Evolutionary conservation across 2,888 invertebrate species (phyloP).

Genomic region (Vesta saturnalis): DNA sequence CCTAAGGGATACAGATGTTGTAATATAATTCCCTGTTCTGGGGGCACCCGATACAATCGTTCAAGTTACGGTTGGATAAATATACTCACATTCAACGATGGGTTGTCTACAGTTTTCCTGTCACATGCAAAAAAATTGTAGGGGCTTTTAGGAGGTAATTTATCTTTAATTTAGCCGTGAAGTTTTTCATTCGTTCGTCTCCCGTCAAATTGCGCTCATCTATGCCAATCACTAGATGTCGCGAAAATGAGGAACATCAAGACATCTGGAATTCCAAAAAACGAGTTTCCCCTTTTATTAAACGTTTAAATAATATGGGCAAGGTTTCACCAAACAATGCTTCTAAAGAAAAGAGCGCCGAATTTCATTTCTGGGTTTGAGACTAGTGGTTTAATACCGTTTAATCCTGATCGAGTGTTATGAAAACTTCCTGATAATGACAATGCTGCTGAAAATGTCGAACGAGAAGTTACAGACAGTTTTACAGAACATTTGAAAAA

Average conservation of each 20-base stretch:
- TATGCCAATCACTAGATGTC: constrained; percentile 2
- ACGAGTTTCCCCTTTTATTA: constrained; percentile 3
- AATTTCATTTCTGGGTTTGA: neutral
- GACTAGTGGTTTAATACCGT: neutral
- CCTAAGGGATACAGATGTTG: constrained; percentile 50
- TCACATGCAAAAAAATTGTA: neutral
- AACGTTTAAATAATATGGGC: constrained; percentile 4
- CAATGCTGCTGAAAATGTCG: neutral
- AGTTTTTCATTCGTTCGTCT: constrained; percentile 19
- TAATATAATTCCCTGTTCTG: neutral
- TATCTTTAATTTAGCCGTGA: too few species aligned
- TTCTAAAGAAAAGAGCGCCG: neutral
- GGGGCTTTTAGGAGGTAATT: neutral
- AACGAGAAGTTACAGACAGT: constrained; percentile 7
- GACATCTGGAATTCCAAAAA: constrained; percentile 1
- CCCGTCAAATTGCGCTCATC: neutral
- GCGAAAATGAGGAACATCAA: neutral
- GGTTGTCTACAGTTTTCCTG: constrained; percentile 1
- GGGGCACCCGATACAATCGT: neutral
- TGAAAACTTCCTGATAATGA: constrained; percentile 5
- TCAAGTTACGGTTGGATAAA: constrained; percentile 4
- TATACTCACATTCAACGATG: neutral
- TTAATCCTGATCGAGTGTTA: constrained; percentile 14
- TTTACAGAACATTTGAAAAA: constrained; percentile 2
- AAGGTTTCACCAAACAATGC: neutral